phyloP scores from a whole-genome alignment of 2,113 vertebrate genomes.

The Arvicanthis niloticus region DNA sequence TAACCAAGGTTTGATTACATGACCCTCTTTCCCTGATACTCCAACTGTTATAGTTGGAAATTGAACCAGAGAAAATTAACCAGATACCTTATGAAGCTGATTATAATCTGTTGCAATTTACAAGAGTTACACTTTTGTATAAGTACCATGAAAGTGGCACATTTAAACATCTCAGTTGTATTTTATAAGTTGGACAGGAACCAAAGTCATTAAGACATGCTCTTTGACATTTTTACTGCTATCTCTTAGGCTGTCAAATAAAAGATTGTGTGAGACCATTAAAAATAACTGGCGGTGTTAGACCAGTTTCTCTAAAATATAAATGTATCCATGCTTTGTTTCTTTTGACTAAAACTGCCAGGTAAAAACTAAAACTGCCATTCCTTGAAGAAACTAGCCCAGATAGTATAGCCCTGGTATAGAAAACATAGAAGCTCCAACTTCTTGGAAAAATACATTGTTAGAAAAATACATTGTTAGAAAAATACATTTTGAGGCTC shows the following conservation, averaged over 20 bases:
- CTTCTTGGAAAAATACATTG: not conserved
- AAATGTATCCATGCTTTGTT: slow-evolving; percentile 67
- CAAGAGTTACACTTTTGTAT: slow-evolving; percentile 60
- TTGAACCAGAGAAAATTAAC: slow-evolving; percentile 53
- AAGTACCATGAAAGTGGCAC: slow-evolving; percentile 73
- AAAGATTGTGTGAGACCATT: slow-evolving; percentile 75
- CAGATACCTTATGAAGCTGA: slow-evolving; percentile 65
- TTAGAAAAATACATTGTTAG: slow-evolving; percentile 11
- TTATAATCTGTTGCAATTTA: slow-evolving; percentile 65
- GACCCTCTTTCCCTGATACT: slow-evolving; percentile 17
- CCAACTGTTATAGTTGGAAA: slow-evolving; percentile 53
- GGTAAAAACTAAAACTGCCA: slow-evolving; percentile 22
- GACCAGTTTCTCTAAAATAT: slow-evolving; percentile 58
- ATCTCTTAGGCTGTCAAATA: slow-evolving; percentile 77
- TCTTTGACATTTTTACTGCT: slow-evolving; percentile 72
- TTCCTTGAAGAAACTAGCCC: slow-evolving; percentile 39
- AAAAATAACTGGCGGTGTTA: slow-evolving; percentile 68
- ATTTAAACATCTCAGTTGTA: slow-evolving; percentile 71
- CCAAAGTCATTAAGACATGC: slow-evolving; percentile 58
- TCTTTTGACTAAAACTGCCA: slow-evolving; percentile 68
- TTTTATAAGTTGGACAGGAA: slow-evolving; percentile 71
- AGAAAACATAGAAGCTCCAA: not conserved
- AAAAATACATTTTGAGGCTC: not conserved
- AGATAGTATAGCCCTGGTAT: not conserved
- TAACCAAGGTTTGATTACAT: slow-evolving; percentile 18